Percentiles rank a stretch among this genome's conserved stretches.
Evolutionary conservation across 2,888 invertebrate genomes (phyloP).

Genomic region (Panzeria rudis): DNA sequence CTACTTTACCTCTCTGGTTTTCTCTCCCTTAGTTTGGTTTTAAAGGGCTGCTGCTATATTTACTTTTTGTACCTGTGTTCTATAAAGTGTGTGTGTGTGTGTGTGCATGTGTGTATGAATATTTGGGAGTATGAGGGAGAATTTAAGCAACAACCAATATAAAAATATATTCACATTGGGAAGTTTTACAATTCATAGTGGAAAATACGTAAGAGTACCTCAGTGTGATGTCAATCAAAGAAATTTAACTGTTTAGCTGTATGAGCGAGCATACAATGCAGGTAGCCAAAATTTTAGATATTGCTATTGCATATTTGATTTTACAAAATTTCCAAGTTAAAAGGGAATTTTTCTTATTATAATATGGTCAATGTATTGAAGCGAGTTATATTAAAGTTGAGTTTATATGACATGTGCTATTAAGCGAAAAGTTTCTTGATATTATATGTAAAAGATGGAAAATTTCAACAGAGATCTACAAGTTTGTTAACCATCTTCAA

Average conservation of each 20-base stretch:
- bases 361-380: not conserved
- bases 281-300: slow-evolving; percentile 32
- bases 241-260: slow-evolving; percentile 52
- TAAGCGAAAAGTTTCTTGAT: not conserved
- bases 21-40: slow-evolving; percentile 53
- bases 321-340: slow-evolving; percentile 41
- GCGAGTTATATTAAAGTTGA: no score
- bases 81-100: not conserved
- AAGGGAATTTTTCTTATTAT: slow-evolving; percentile 54
- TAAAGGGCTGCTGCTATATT: slow-evolving; percentile 63
- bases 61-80: slow-evolving; percentile 46
- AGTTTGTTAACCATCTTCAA: no score
- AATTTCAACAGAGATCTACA: no score
- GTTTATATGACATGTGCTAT: no score
- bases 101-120: not conserved
- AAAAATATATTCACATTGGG: slow-evolving; percentile 59
- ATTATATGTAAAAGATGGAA: not conserved
- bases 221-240: slow-evolving; percentile 63
- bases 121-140: slow-evolving; percentile 31
- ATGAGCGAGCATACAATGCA: slow-evolving; percentile 23
- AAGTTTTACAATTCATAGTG: slow-evolving; percentile 70
- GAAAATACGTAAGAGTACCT: slow-evolving; percentile 73
- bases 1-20: slow-evolving; percentile 29
- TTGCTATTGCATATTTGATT: slow-evolving; percentile 19
- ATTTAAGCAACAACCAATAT: slow-evolving; percentile 17